Evolutionary conservation across 2,888 invertebrate species (phyloP).

Genomic region (Heliconius hortense): DNA sequence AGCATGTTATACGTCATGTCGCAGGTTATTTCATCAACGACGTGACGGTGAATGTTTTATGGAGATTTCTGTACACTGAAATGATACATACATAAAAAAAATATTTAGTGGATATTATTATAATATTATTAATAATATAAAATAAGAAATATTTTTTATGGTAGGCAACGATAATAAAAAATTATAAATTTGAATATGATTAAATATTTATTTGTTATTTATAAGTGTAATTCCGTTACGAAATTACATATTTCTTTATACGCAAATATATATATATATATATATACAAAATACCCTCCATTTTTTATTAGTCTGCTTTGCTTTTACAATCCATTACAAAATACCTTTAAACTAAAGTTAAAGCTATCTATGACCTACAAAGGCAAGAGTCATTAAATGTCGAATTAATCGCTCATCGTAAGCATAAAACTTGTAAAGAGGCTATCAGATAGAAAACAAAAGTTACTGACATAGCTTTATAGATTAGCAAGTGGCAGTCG

Average conservation of each 20-base stretch:
- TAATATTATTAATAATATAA: too few relatives aligned
- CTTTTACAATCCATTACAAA: background rate
- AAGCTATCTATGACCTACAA: slow-evolving; percentile 2
- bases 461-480: slow-evolving; percentile 8
- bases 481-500: slow-evolving; percentile 14
- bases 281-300: background rate
- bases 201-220: background rate
- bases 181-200: background rate
- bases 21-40: slow-evolving; percentile 16
- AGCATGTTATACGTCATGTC: slow-evolving; percentile 17
- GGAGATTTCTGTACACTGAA: slow-evolving; percentile 1
- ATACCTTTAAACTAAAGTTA: background rate
- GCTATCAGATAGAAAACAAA: slow-evolving; percentile 7
- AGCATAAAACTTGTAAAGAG: slow-evolving; percentile 13
- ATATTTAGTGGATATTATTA: background rate
- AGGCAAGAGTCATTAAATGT: slow-evolving; percentile 6
- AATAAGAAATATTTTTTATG: background rate
- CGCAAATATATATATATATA: background rate
- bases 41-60: slow-evolving; percentile 22
- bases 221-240: background rate
- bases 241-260: background rate
- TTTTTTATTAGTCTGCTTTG: background rate
- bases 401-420: slow-evolving; percentile 2
- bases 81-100: background rate
- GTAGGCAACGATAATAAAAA: background rate